Percentiles rank a stretch among this genome's conserved stretches.
phyloP scores from a whole-genome alignment of 92 coral and sea anemone genomes.

The Phenganax stokvisi region DNA sequence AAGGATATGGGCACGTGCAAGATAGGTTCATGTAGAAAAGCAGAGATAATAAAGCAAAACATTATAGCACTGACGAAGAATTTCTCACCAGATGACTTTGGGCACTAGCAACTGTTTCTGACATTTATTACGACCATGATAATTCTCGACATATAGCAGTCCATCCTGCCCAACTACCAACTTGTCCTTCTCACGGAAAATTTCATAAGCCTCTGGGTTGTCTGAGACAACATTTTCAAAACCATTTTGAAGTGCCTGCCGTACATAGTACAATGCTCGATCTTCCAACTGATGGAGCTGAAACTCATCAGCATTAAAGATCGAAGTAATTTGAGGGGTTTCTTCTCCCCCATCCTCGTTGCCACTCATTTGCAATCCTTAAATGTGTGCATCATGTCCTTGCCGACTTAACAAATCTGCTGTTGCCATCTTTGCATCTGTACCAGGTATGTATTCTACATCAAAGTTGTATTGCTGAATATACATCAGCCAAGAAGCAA shows the following conservation, averaged over 20 bases:
- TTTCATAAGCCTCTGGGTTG: background rate
- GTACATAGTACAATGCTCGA: background rate
- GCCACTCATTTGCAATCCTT: background rate
- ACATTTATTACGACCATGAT: background rate
- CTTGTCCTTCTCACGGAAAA: background rate
- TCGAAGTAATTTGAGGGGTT: slow-evolving; percentile 13
- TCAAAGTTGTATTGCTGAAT: background rate
- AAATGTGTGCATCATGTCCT: background rate
- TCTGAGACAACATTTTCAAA: slow-evolving; percentile 4
- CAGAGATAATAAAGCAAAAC: too few species aligned
- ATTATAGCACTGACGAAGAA: background rate
- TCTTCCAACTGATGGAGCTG: background rate
- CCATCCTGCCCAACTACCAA: background rate
- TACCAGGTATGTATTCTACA: slow-evolving; percentile 20
- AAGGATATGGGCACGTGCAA: too few species aligned
- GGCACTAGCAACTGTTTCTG: slow-evolving; percentile 1
- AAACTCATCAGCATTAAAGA: slow-evolving; percentile 6
- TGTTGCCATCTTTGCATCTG: slow-evolving; percentile 16
- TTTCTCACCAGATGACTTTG: background rate
- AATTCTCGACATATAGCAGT: background rate
- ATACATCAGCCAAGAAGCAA: slow-evolving; percentile 6
- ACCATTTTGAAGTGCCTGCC: slow-evolving; percentile 5
- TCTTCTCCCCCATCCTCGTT: background rate
- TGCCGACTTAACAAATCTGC: slow-evolving; percentile 9
- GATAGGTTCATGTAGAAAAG: too few species aligned